Percentiles rank a stretch among this genome's conserved stretches.
Conservation (phyloP, 1,140 invertebrate species). For the Euura lappo region DNA sequence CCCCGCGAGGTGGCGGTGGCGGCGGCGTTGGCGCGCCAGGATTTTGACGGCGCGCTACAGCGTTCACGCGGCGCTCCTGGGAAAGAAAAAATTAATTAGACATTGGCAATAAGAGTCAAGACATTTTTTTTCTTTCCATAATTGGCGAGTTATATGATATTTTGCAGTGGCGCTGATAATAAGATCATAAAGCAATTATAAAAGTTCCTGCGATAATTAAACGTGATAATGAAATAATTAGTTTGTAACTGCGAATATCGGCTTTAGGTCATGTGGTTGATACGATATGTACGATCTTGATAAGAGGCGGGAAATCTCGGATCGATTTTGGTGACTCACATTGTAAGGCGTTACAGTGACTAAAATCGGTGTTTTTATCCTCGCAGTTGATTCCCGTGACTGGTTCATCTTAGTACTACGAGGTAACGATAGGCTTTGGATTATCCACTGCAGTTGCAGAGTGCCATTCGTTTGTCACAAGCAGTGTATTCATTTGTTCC, state of each 20-base stretch:
- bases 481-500: neutral
- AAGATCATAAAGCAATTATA: too few species aligned
- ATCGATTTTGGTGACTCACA: constrained; percentile 38
- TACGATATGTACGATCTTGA: neutral
- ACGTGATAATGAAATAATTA: too few species aligned
- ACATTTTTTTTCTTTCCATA: neutral
- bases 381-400: constrained; percentile 10
- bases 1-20: constrained; percentile 39
- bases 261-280: neutral
- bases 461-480: neutral
- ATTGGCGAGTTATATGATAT: neutral
- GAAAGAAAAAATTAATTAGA: too few species aligned
- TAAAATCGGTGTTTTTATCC: constrained; percentile 31
- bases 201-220: too few species aligned
- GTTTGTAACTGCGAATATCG: neutral
- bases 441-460: neutral
- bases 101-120: neutral
- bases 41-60: constrained; percentile 24
- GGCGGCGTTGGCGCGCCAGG: constrained; percentile 33
- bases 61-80: neutral
- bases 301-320: neutral
- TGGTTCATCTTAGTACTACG: constrained; percentile 18
- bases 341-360: constrained; percentile 49
- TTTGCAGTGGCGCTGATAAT: too few species aligned
- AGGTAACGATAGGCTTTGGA: neutral